Base-by-base conservation (phyloP, 2,888 invertebrate genomes). In the Tromatobia lineatoria region DNA sequence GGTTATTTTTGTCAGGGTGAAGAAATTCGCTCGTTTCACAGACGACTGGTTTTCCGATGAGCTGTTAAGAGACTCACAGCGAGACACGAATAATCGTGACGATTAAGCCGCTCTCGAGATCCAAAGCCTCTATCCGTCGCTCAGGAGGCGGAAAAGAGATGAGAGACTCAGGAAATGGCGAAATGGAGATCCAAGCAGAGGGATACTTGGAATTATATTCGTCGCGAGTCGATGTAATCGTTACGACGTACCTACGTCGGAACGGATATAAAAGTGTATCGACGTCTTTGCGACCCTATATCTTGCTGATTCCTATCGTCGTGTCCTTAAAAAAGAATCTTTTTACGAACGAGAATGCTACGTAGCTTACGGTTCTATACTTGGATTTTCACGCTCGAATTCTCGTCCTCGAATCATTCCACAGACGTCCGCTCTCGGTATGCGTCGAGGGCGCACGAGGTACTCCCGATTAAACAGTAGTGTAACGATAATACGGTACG, bases 171-270 rank as follows among this genome's bases (percentile, higher is more conserved):
- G 59, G 18, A 45, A 73, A 57, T 61, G 61, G 67, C 61, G 59
- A 80, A 54, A 74, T 59, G 77, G 25, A 77, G 67, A 38, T 29
- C 23, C 45, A 52, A 34, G 42, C 38, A 69, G 54, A 67, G 47
- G 47, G 77, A 80, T 73, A 61, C 59, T 77, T 34, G 34, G 61
- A 23, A 61, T 54, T 52, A 64, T 86, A 89, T 88, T 89, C 87
- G 87, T 79, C 85, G 87, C 84, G 83, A 52, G n/a, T 75, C 88
- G 82, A 87, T 47, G 90, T 91, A 91, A 91, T 91, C 91, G 91
- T 92, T 90, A 91, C 89, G 90, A 91, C 88, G 89, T 89, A 87
- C 79, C 85, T 20, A 57, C 25, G 87, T 88, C 88, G 89, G 89
- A n/a, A 47, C 70, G 64, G 23, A 80, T 61, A 80, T 61, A 61